phyloP scores from a whole-genome alignment of 2,113 vertebrate species.

The Corythoichthys intestinalis region DNA sequence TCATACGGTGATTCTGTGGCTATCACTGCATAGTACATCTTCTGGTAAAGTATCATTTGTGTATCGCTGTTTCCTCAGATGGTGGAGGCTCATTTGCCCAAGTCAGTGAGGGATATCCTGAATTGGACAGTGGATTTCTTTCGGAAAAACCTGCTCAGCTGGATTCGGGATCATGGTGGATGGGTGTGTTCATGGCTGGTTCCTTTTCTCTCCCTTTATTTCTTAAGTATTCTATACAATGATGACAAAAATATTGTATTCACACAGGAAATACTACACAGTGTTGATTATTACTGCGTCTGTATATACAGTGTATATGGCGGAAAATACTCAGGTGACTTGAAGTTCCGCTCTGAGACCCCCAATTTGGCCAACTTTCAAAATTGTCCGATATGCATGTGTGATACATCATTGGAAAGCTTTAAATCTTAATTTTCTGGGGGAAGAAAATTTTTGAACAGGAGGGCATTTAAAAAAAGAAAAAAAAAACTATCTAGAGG shows the following conservation, averaged over 20 bases:
- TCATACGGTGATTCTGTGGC: no score
- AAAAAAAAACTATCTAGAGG: no score
- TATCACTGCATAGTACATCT: no score
- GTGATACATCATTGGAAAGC: no score
- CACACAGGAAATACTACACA: background rate
- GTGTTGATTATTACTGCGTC: background rate
- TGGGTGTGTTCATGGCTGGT: conserved; percentile 29
- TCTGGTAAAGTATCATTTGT: background rate
- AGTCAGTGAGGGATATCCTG: conserved; percentile 28
- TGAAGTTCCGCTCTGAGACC: no score
- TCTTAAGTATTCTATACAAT: background rate
- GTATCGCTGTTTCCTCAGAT: conserved; percentile 28
- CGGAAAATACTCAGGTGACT: no score
- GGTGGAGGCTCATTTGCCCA: conserved; percentile 34
- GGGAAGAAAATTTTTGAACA: no score
- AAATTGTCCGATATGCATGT: no score
- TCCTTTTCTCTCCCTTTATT: background rate
- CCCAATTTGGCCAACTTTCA: no score
- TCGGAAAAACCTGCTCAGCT: conserved; percentile 23
- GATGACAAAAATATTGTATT: background rate
- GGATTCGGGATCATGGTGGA: conserved; percentile 48
- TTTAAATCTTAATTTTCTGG: no score
- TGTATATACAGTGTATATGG: no score
- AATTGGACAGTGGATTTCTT: conserved; percentile 34
- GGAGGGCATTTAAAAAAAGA: no score